phyloP scores from a whole-genome alignment of 2,888 invertebrate species.

The Polietes domitor region DNA sequence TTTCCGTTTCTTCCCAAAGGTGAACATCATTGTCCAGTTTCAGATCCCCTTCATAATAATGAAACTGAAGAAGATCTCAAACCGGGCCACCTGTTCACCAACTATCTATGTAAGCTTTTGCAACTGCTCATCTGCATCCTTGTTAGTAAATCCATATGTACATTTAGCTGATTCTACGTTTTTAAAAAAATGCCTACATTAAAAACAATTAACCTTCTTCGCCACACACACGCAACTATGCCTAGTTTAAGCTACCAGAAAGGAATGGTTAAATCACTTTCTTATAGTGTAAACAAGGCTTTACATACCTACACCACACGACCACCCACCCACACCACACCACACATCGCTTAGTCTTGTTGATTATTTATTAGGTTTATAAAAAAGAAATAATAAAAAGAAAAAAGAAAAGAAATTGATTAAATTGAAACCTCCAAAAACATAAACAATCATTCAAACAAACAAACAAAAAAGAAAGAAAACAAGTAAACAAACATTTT shows the following conservation, averaged over 20 bases:
- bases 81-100: background rate
- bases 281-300: background rate
- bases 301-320: background rate
- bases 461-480: background rate
- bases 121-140: background rate
- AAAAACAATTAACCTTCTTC: background rate
- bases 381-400: slow-evolving; percentile 34
- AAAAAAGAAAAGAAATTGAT: background rate
- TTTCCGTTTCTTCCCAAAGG: background rate
- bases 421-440: slow-evolving; percentile 3
- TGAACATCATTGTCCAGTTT: background rate
- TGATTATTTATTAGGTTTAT: slow-evolving; percentile 76
- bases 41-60: background rate
- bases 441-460: background rate
- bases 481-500: slow-evolving; percentile 50
- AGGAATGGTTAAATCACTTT: too few relatives aligned
- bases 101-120: background rate
- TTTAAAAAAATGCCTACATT: too few relatives aligned
- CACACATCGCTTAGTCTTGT: slow-evolving; percentile 70
- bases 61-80: background rate
- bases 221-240: background rate
- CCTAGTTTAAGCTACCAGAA: background rate
- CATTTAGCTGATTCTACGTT: background rate
- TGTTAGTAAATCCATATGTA: background rate
- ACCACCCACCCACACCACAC: slow-evolving; percentile 3